Evolutionary conservation across 1,140 invertebrate genomes (phyloP), one percentile per base, ranked within the genome.

Genomic region (Asbolus verrucosus): DNA sequence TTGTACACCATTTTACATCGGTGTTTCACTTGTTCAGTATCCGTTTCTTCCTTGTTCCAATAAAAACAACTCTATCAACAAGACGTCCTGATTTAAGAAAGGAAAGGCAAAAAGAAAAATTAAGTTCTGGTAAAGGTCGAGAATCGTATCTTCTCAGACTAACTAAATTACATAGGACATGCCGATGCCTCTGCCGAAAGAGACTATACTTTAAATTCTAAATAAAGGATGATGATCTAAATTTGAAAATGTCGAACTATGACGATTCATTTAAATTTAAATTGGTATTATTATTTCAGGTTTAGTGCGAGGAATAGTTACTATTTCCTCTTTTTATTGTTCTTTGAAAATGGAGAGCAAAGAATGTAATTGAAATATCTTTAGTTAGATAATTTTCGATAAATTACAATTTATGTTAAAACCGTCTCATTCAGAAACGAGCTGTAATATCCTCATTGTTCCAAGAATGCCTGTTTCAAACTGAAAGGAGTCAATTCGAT

Each of bases 51-150:
- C n/a, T 46, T 46, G 16, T 46, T 16, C 19, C 41, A 16, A 19
- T 46, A 46, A 46, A 46, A 46, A 46, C 41, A 46, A 46, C 15
- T 46, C 41, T n/a, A 46, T 46, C 41, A 46, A 46, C 41, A 46
- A 16, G 41, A 46, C 19, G 41, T 46, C 18, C 41, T 8, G 33
- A 38, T 16, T 46, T 9, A 19, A 46, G 19, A 46, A 21, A 16
- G 14, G 19, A 16, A 19, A 46, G 18, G 4, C 13, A 46, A 46
- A 46, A 19, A 6, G 41, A n/a, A 16, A 18, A 38, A 2, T n/a
- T 38, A 3, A 11, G n/a, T n/a, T 38, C 33, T 15, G 15, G 16
- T 16, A 2, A 19, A 15, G 3, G 24, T 27, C 24, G 24, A 8
- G 8, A 15, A 43, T 43, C 15, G 15, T 46, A 46, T 46, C 41